Conservation (phyloP, 2,113 vertebrate genomes). For the Alligator mississippiensis region DNA sequence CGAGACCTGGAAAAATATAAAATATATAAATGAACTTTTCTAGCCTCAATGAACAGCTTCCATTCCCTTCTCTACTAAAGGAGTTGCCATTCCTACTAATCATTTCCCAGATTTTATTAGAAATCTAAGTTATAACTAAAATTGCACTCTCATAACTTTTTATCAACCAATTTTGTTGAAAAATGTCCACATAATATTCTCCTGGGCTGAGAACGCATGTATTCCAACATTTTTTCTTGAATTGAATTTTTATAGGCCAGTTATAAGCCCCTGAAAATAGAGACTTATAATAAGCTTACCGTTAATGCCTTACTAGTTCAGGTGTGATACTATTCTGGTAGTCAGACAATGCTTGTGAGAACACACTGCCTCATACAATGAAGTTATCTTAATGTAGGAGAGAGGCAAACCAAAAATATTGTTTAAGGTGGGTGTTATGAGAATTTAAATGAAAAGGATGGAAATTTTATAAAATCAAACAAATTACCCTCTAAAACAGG, state of each 20-base stretch:
- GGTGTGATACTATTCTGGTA: neutral
- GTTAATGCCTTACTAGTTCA: neutral
- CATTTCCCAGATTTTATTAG: neutral
- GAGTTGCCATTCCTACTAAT: neutral
- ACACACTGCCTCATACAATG: neutral
- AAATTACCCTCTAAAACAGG: neutral
- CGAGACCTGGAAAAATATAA: too few relatives aligned
- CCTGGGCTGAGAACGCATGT: rapidly evolving
- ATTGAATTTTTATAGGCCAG: neutral
- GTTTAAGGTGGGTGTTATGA: neutral
- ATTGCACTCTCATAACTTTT: rapidly evolving
- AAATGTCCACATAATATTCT: neutral
- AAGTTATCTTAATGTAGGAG: rapidly evolving
- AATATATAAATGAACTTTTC: too few relatives aligned
- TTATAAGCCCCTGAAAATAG: neutral
- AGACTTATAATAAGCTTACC: neutral
- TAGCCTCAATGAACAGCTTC: neutral
- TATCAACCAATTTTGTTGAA: rapidly evolving
- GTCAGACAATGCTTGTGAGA: neutral
- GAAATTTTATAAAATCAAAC: neutral
- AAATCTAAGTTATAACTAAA: neutral
- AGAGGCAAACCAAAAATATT: neutral
- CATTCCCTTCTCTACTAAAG: neutral
- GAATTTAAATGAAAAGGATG: neutral
- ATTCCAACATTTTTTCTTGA: neutral